These are phyloP conservation scores for Adelosebastes latens DNA, from an alignment of 2,797 vertebrate genomes.

Conservation along the genomic window DNA sequence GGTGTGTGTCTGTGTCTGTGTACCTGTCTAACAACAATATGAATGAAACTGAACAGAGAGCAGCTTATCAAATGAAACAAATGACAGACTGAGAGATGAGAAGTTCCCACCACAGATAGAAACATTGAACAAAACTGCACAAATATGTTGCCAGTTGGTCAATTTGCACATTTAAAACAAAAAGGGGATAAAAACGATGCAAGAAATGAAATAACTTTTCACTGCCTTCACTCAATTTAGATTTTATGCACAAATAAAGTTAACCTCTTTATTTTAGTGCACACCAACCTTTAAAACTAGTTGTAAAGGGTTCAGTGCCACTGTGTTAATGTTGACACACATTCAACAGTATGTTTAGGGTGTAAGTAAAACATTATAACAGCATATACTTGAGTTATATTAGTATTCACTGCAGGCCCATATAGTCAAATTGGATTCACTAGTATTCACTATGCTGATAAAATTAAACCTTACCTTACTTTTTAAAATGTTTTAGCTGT, in stretches of 20 bases:
- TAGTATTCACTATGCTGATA: neutral
- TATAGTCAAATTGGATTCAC: neutral
- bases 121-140: neutral
- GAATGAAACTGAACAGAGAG: neutral
- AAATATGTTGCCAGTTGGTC: neutral
- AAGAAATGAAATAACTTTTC: too few relatives aligned
- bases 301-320: neutral
- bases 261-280: neutral
- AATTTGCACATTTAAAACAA: neutral
- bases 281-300: too few relatives aligned
- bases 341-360: neutral
- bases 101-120: neutral
- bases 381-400: neutral
- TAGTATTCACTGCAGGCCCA: neutral
- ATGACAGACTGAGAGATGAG: neutral
- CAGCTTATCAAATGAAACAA: neutral
- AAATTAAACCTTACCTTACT: neutral
- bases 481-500: neutral
- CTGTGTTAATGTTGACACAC: neutral
- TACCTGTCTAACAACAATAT: neutral
- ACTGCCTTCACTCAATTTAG: too few relatives aligned
- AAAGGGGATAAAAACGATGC: neutral
- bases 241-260: neutral
- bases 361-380: neutral
- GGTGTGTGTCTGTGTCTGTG: slow-evolving; percentile 71